phyloP scores from a whole-genome alignment of 1,140 invertebrate species.

The Ganaspis sp. region DNA sequence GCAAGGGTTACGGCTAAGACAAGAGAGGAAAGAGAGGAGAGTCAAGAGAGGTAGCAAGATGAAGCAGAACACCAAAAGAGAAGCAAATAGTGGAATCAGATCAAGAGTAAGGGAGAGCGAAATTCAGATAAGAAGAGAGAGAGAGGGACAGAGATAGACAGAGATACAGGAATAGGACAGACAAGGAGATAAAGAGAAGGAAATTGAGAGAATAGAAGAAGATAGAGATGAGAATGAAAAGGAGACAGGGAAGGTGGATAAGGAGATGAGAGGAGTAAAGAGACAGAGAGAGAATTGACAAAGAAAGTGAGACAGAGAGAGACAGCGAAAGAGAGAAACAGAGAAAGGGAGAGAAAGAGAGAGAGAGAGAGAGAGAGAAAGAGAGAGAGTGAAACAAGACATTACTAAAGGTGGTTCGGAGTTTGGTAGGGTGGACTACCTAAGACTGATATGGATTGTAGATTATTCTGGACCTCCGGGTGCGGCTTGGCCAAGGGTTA shows the following conservation, averaged over 20 bases:
- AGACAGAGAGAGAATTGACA: constrained; percentile 42
- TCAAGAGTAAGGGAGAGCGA: neutral
- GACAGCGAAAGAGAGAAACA: constrained; percentile 6
- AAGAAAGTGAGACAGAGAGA: constrained; percentile 30
- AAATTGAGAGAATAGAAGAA: constrained; percentile 40
- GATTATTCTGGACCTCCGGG: constrained; percentile 77
- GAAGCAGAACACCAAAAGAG: constrained; percentile 42
- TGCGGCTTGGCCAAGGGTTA: constrained; percentile 76
- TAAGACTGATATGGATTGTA: constrained; percentile 78
- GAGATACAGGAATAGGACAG: constrained; percentile 38
- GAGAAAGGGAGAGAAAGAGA: constrained; percentile 34
- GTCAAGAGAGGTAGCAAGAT: constrained; percentile 51
- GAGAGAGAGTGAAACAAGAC: constrained; percentile 42
- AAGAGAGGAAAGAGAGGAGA: constrained; percentile 58
- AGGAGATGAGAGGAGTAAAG: constrained; percentile 28
- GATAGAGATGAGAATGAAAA: constrained; percentile 28
- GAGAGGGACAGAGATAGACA: constrained; percentile 33
- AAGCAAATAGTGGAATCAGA: constrained; percentile 37
- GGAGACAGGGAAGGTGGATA: constrained; percentile 38
- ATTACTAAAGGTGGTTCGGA: constrained; percentile 62
- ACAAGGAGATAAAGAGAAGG: constrained; percentile 27
- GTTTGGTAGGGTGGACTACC: constrained; percentile 65
- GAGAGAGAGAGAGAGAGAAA: constrained; percentile 30
- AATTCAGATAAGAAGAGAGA: constrained; percentile 28
- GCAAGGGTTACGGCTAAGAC: constrained; percentile 75